Conservation (phyloP, 2,888 invertebrate species). For the Ophion ellenae region DNA sequence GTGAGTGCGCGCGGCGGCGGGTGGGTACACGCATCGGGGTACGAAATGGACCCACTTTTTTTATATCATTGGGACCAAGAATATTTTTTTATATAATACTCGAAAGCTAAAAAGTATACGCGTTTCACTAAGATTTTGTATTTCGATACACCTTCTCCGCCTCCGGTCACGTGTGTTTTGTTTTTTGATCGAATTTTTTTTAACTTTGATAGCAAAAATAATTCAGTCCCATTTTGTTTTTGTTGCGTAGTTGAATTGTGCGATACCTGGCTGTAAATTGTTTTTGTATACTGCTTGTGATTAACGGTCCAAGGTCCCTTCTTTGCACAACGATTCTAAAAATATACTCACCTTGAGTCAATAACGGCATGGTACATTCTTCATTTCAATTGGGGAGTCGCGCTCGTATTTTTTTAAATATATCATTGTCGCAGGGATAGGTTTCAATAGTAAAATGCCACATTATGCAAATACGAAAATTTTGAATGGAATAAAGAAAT, state of each 20-base stretch:
- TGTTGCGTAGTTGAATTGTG: neutral
- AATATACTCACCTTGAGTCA: slow-evolving; percentile 60
- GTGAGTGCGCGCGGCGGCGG: neutral
- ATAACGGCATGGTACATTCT: slow-evolving; percentile 41
- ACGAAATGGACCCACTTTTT: neutral
- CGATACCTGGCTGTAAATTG: slow-evolving; percentile 26
- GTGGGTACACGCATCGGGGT: neutral
- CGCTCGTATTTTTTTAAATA: neutral
- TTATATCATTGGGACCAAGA: neutral
- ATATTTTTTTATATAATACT: slow-evolving; percentile 24
- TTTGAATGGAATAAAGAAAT: no score
- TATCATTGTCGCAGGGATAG: neutral
- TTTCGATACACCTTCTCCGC: slow-evolving; percentile 20
- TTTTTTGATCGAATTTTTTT: neutral
- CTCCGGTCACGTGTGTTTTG: slow-evolving; percentile 20
- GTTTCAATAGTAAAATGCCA: no score
- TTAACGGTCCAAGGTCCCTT: slow-evolving; percentile 48
- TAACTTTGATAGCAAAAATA: neutral
- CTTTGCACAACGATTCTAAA: slow-evolving; percentile 41
- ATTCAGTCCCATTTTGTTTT: neutral
- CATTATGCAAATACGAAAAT: no score
- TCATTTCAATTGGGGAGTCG: slow-evolving; percentile 5
- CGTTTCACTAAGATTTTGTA: slow-evolving; percentile 22
- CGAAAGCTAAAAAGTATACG: slow-evolving; percentile 26
- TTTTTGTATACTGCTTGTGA: slow-evolving; percentile 34